Evolutionary conservation across 2,797 vertebrate genomes (phyloP).

Genomic region (Sus cebifrons): DNA sequence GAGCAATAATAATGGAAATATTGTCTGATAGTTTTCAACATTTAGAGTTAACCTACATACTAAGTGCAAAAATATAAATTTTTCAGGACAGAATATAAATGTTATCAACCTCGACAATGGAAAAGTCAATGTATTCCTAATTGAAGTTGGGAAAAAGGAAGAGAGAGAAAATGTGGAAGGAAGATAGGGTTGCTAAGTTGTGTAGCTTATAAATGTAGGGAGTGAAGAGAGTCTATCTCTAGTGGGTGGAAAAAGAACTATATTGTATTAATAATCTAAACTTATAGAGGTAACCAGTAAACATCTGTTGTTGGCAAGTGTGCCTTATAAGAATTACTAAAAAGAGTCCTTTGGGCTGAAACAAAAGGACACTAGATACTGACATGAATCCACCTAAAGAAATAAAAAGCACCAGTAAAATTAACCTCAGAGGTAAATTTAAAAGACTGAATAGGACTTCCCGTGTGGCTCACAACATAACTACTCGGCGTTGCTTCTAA

Average conservation of each 20-base stretch:
- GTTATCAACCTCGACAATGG: background rate
- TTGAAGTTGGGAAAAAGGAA: background rate
- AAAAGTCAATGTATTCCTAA: background rate
- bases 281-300: no score
- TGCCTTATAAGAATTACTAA: no score
- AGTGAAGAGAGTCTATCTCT: background rate
- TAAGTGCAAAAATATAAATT: background rate
- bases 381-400: no score
- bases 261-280: background rate
- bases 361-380: no score
- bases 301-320: no score
- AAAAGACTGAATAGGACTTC: no score
- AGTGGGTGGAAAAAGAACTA: background rate
- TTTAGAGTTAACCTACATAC: background rate
- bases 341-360: no score
- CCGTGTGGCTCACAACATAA: no score
- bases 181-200: background rate
- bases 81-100: constrained; percentile 36
- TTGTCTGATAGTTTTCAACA: background rate
- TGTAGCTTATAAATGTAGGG: background rate
- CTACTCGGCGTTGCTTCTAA: no score
- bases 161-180: background rate
- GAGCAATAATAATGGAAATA: constrained; percentile 38
- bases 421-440: no score
- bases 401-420: no score